Base-by-base conservation (phyloP, 2,888 invertebrate genomes). In the Caenorhabditis auriculariae region DNA sequence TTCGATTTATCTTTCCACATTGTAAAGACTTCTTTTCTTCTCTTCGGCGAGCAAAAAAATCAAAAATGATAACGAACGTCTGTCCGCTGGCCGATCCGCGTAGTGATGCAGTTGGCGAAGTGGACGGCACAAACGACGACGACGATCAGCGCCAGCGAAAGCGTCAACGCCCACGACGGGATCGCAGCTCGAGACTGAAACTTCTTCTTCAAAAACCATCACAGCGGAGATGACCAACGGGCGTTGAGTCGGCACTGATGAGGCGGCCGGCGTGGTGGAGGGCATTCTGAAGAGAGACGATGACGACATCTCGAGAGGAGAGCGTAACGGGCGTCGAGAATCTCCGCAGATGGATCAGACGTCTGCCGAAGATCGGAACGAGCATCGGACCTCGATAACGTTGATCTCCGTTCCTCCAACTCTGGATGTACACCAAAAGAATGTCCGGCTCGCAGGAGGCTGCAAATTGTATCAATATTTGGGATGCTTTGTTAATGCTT, bases 21-120 rank as follows among this genome's bases (percentile, higher is more conserved):
- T n/a, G n/a, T n/a, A n/a, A n/a, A n/a, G n/a, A n/a, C n/a, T n/a
- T n/a, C n/a, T n/a, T n/a, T n/a, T n/a, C n/a, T n/a, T n/a, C n/a
- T n/a, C n/a, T n/a, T n/a, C n/a, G n/a, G n/a, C n/a, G n/a, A n/a
- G n/a, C n/a, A n/a, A n/a, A n/a, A n/a, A n/a, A n/a, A n/a, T n/a
- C n/a, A n/a, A 45, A 29, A 6, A 35, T 17, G 0, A 26, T 1
- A 43, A 42, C 50, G 2, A 41, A 55, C 55, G 38, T 28, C 38
- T 5, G 23, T n/a, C 9, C 46, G 17, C 37, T 43, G 42, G 19
- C 70, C 67, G 46, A 68, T 57, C 41, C 55, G 55, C 38, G 62
- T 55, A 17, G 68, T 68, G 17, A 71, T 60, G 54, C 71, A 68
- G 43, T 71, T 71, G 26, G 68, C 71, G 12, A 71, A 47, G 41